Conservation (phyloP, 2,888 invertebrate species). For the Noctua pronuba region DNA sequence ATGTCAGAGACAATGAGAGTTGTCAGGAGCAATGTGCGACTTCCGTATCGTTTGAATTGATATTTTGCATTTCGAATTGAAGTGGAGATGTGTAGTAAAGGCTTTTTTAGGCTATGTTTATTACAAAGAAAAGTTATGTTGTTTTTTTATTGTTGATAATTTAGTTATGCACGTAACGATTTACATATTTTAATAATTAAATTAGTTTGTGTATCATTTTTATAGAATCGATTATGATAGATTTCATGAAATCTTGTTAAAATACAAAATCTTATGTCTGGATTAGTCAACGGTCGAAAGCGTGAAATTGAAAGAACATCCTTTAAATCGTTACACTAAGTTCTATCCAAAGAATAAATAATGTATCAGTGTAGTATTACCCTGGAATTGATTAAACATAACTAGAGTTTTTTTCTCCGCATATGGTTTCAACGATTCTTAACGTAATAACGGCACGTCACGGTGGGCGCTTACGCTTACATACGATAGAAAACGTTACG, state of each 20-base stretch:
- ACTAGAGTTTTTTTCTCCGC: conserved; percentile 44
- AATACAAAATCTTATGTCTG: not conserved
- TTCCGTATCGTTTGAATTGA: conserved; percentile 18
- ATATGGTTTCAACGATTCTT: conserved; percentile 56
- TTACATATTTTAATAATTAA: too few relatives aligned
- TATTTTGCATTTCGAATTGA: conserved; percentile 21
- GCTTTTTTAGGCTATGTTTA: not conserved
- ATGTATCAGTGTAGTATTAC: conserved; percentile 1
- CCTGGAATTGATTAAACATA: conserved; percentile 39
- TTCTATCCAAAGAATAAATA: not conserved
- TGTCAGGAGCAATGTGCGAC: conserved; percentile 16
- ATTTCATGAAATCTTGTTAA: not conserved
- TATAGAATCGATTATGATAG: too few relatives aligned
- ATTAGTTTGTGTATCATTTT: not conserved
- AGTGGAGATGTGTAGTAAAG: not conserved
- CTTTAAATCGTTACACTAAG: not conserved
- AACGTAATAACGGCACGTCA: conserved; percentile 57
- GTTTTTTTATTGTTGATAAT: not conserved
- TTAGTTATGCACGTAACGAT: not conserved
- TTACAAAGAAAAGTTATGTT: not conserved
- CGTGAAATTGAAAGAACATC: not conserved
- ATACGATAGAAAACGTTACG: conserved; percentile 35
- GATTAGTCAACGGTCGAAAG: not conserved
- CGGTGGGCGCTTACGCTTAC: conserved; percentile 39
- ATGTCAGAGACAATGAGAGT: conserved; percentile 5